These are phyloP conservation scores for Pecten maximus DNA, from an alignment of 2,888 invertebrate species.

Conservation along the genomic window DNA sequence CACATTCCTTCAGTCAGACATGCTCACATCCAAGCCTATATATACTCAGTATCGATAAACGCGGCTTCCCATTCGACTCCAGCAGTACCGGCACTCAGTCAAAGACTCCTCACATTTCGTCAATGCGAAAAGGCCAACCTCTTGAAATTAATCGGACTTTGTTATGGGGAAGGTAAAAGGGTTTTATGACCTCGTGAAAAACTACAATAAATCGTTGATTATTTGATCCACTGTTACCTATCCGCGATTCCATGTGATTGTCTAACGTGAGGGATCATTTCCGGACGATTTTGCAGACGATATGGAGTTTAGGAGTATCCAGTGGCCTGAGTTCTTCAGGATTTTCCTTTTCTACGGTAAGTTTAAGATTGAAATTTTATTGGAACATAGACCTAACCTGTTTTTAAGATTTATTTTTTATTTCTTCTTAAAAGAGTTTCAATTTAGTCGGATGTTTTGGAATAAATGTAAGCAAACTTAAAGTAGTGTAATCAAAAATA, in stretches of 20 bases:
- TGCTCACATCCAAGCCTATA: neutral
- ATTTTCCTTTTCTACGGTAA: neutral
- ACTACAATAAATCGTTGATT: neutral
- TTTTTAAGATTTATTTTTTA: too few relatives aligned
- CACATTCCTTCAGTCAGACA: too few relatives aligned
- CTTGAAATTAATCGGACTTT: neutral
- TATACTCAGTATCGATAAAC: neutral
- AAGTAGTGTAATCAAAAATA: too few relatives aligned
- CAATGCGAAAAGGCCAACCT: neutral
- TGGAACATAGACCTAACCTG: too few relatives aligned
- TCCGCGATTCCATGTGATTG: neutral
- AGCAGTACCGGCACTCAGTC: neutral
- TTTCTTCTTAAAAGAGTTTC: too few relatives aligned
- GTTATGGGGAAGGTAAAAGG: neutral
- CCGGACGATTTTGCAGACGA: neutral
- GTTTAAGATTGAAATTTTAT: too few relatives aligned
- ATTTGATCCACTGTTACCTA: neutral
- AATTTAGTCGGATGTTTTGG: too few relatives aligned
- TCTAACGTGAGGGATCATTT: neutral
- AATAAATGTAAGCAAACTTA: too few relatives aligned
- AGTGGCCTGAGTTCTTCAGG: neutral
- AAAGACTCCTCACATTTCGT: neutral
- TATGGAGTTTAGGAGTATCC: neutral
- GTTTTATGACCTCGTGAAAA: constrained; percentile 26
- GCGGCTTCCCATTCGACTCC: neutral